A percentile compares a stretch with the other conserved stretches of the same genome.
Evolutionary conservation across 2,113 vertebrate species (phyloP).

Genomic region (Anthoscopus minutus): DNA sequence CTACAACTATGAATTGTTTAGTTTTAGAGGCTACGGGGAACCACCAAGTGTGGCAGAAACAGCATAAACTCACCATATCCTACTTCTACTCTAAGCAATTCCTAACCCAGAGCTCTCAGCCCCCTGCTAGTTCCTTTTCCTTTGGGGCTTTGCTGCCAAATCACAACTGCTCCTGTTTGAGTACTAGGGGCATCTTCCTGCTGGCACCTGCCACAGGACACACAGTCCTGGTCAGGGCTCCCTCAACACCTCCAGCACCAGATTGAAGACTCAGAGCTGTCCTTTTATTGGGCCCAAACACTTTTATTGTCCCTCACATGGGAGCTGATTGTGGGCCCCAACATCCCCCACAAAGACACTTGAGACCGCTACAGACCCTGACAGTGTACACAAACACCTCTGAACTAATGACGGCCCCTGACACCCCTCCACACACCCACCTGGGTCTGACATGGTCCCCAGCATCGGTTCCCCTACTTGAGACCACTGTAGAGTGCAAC

Average conservation of each 20-base stretch:
- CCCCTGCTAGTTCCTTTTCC: background rate
- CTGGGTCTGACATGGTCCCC: background rate
- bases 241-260: too few relatives aligned
- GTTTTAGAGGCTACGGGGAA: background rate
- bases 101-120: background rate
- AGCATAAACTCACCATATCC: background rate
- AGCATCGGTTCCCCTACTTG: background rate
- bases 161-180: background rate
- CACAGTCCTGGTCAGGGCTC: fast-evolving
- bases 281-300: fast-evolving
- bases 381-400: background rate
- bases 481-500: background rate
- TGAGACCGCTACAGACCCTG: background rate
- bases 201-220: background rate
- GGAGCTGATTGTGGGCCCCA: fast-evolving
- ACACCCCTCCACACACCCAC: too few relatives aligned
- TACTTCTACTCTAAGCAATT: background rate
- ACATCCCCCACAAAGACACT: too few relatives aligned
- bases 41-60: background rate
- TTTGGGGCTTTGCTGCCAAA: background rate
- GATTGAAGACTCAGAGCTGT: background rate
- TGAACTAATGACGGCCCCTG: background rate
- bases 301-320: background rate
- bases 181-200: too few relatives aligned
- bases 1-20: fast-evolving